phyloP scores from a whole-genome alignment of 2,113 vertebrate species.

The Amblyopsis rosae region DNA sequence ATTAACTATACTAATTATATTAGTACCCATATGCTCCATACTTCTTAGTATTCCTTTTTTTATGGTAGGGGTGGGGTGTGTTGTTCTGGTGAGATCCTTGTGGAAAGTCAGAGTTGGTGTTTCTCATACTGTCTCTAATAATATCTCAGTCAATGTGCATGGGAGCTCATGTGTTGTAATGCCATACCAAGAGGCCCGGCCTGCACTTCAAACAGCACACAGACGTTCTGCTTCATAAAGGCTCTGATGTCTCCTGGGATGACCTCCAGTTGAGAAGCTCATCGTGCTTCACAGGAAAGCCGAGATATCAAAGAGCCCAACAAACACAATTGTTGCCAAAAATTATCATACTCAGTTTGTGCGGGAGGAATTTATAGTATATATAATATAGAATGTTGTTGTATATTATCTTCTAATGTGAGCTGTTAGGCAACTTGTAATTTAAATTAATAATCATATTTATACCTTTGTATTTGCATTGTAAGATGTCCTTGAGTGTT shows the following conservation, averaged over 20 bases:
- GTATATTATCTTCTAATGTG: no score
- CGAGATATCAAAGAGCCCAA: conserved; percentile 77
- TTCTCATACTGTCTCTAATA: conserved; percentile 45
- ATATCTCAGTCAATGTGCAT: conserved; percentile 48
- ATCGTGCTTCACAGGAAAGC: conserved; percentile 75
- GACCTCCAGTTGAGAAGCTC: conserved; percentile 79
- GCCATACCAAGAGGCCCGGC: conserved; percentile 27
- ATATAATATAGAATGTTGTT: no score
- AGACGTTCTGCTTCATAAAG: conserved; percentile 68
- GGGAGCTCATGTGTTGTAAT: conserved; percentile 46
- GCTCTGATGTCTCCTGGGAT: conserved; percentile 70
- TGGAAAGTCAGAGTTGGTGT: conserved; percentile 30
- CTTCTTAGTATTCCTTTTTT: conserved; percentile 4
- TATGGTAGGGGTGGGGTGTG: conserved; percentile 7
- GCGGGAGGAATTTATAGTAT: no score
- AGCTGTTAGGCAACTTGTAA: no score
- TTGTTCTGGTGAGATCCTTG: conserved; percentile 18
- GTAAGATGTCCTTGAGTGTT: no score
- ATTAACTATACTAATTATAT: no score
- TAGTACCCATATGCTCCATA: no score
- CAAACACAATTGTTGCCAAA: conserved; percentile 69
- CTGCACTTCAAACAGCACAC: conserved; percentile 68
- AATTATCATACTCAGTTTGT: conserved; percentile 42
- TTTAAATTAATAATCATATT: no score
- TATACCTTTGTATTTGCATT: no score